Evolutionary conservation across 2,888 invertebrate genomes (phyloP).

Genomic region (Lycocerus yunnanus): DNA sequence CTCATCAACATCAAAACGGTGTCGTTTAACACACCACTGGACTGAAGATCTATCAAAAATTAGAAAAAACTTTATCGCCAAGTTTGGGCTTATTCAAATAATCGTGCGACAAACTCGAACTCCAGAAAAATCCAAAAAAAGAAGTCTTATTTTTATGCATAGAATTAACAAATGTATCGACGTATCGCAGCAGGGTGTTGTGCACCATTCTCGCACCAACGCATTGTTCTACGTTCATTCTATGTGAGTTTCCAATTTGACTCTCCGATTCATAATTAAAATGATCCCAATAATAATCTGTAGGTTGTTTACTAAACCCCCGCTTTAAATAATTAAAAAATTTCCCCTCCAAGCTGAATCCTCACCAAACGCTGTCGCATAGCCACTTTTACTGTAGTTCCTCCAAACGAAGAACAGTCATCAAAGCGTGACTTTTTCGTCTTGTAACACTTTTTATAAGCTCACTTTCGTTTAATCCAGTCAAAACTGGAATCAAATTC

Average conservation of each 20-base stretch:
- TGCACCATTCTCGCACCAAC: constrained; percentile 72
- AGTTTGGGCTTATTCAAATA: constrained; percentile 76
- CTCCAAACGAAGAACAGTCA: constrained; percentile 86
- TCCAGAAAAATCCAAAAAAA: constrained; percentile 88
- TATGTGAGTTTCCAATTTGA: constrained; percentile 67
- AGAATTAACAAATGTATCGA: constrained; percentile 64
- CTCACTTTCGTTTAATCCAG: constrained; percentile 72
- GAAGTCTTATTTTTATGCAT: constrained; percentile 63
- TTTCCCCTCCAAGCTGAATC: constrained; percentile 78
- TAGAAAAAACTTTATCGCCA: constrained; percentile 69
- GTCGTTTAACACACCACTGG: constrained; percentile 62
- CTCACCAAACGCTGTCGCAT: constrained; percentile 80
- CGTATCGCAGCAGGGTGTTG: constrained; percentile 73
- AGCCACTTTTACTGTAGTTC: constrained; percentile 72
- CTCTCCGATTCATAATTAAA: constrained; percentile 72
- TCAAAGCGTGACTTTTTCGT: constrained; percentile 64
- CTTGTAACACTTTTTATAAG: constrained; percentile 69
- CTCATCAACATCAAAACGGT: constrained; percentile 76
- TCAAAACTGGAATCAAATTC: constrained; percentile 80
- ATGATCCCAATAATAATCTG: constrained; percentile 83
- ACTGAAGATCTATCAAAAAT: constrained; percentile 63
- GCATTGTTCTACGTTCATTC: constrained; percentile 70
- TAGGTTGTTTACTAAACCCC: constrained; percentile 80
- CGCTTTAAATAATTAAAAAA: constrained; percentile 79
- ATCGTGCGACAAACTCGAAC: constrained; percentile 83